Percentiles rank a stretch among this genome's conserved stretches.
Evolutionary conservation across 2,113 vertebrate species (phyloP).

Genomic region (Pseudopipra pipra): DNA sequence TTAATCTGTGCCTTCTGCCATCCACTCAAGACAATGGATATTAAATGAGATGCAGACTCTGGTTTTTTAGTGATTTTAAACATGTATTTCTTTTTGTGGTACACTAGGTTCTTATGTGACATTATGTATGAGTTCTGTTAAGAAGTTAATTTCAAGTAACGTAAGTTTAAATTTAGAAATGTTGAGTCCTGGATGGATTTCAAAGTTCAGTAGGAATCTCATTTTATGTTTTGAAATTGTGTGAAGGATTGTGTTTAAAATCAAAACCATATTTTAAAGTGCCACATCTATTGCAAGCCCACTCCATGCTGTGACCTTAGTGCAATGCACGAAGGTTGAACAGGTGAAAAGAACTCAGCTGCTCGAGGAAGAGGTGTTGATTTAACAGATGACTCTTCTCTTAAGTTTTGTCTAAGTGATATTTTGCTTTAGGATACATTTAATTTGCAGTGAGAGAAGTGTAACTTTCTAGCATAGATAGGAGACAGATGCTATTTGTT

Average conservation of each 20-base stretch:
- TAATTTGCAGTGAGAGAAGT: not conserved
- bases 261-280: not conserved
- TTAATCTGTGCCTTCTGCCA: not conserved
- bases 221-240: not conserved
- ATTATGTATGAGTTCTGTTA: not conserved
- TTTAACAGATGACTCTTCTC: not conserved
- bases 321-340: not conserved
- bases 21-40: not conserved
- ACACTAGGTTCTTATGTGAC: not conserved
- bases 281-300: not conserved
- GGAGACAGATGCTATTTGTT: not conserved
- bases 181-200: not conserved
- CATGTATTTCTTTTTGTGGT: not conserved
- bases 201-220: not conserved
- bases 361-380: not conserved
- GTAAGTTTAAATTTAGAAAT: not conserved
- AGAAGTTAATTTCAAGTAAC: not conserved
- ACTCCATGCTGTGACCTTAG: not conserved
- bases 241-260: not conserved
- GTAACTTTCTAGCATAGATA: not conserved
- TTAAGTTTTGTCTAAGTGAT: not conserved
- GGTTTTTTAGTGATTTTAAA: not conserved
- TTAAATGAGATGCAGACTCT: not conserved
- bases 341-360: not conserved
- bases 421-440: not conserved